These are phyloP conservation scores for Rhodeus uyekii DNA, from an alignment of 2,797 vertebrate species.

Conservation along the genomic window DNA sequence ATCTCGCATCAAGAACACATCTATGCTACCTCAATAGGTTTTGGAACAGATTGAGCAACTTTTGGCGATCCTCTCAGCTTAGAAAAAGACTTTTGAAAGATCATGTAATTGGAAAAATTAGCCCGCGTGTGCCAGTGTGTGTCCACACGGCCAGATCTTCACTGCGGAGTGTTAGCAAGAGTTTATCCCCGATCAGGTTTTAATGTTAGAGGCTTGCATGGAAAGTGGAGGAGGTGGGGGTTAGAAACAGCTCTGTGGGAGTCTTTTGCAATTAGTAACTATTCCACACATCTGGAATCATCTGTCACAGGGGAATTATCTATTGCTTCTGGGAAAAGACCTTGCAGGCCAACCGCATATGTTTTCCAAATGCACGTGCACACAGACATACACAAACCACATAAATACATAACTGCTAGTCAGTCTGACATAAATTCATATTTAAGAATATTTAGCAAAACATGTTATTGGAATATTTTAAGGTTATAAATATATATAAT, in stretches of 20 bases:
- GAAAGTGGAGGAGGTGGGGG: slow-evolving; percentile 37
- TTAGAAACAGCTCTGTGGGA: slow-evolving; percentile 51
- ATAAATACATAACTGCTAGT: slow-evolving; percentile 29
- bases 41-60: background rate
- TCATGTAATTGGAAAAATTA: slow-evolving; percentile 30
- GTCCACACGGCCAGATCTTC: background rate
- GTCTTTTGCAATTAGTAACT: slow-evolving; percentile 59
- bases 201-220: background rate
- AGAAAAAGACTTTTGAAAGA: background rate
- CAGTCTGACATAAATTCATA: background rate
- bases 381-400: slow-evolving; percentile 20
- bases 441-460: slow-evolving; percentile 3
- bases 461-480: background rate
- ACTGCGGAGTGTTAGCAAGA: background rate
- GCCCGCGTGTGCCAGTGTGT: slow-evolving; percentile 4
- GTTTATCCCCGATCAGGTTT: slow-evolving; percentile 14
- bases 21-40: background rate
- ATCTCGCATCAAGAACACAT: background rate
- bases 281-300: slow-evolving; percentile 62
- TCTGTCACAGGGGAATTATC: slow-evolving; percentile 55
- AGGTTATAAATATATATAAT: slow-evolving; percentile 1
- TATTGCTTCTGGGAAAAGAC: slow-evolving; percentile 52
- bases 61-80: slow-evolving; percentile 2
- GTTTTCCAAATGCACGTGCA: slow-evolving; percentile 50
- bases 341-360: slow-evolving; percentile 47